Base-by-base conservation (phyloP, 2,797 vertebrate species). In the Acanthurus leucopareius region DNA sequence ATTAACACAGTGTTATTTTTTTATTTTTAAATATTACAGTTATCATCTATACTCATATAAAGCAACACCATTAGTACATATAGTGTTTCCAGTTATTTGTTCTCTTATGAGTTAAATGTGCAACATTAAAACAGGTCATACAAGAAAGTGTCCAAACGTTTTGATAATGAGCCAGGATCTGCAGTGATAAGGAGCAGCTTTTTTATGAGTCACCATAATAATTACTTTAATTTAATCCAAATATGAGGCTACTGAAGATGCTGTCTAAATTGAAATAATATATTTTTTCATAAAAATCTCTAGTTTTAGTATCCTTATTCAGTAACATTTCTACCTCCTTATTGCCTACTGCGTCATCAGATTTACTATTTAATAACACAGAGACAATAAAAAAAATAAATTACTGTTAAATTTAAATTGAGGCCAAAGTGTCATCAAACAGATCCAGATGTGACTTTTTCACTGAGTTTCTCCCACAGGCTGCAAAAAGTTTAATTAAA, bases 361-460 rank as follows among this genome's bases (percentile, higher is more conserved):
- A 10, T 48, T 61, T 32, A 32, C 40, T 47, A n/a, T 25, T 25
- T 47, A 67, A 53, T 54, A 52, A 38, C 38, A 20, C 9, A 16
- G 22, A 40, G 3, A 38, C 4, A 45, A 14, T 63, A 10, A 45
- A 64, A 47, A 22, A 52, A n/a, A 58, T 4, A 1, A 66, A 49
- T 62, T 32, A 32, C 9, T 59, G 25, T 59, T 28, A 60, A 40
- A 53, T 49, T 45, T 38, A 51, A 62, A 45, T 45, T 14, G 7
- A 71, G 56, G 42, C 67, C 54, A 49, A 49, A 45, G 77, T 69
- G 5, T 28, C n/a, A 58, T 64, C 32, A 69, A 53, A 69, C 40
- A 58, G 45, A 63, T 40, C 63, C n/a, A 63, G 58, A 16, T 62
- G 58, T 68, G 63, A 69, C 32, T 68, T 22, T 35, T 19, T 35